phyloP scores from a whole-genome alignment of 2,888 invertebrate species.

The Anarsia innoxiella region DNA sequence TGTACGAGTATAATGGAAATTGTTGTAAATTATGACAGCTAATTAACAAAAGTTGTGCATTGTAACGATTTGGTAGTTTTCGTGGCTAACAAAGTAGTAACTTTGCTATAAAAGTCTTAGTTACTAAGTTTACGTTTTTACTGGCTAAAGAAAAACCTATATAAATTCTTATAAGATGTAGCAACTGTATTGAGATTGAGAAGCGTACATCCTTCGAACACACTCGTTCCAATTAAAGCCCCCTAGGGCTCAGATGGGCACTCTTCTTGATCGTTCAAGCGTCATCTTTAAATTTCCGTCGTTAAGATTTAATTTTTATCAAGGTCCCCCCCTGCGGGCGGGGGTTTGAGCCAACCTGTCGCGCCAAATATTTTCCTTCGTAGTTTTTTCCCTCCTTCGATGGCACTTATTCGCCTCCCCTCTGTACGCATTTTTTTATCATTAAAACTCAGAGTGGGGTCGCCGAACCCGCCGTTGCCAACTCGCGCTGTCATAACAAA shows the following conservation, averaged over 20 bases:
- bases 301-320: constrained; percentile 76
- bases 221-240: constrained; percentile 68
- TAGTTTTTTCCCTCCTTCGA: constrained; percentile 74
- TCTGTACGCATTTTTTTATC: constrained; percentile 75
- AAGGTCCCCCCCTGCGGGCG: constrained; percentile 40
- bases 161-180: background rate
- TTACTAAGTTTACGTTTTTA: constrained; percentile 3
- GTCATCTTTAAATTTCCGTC: constrained; percentile 76
- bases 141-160: background rate
- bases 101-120: background rate
- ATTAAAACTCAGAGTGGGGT: constrained; percentile 73
- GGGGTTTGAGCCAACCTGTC: constrained; percentile 64
- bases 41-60: constrained; percentile 9
- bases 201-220: constrained; percentile 38
- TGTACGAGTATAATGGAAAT: background rate
- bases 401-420: constrained; percentile 72
- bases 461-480: constrained; percentile 69
- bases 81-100: background rate
- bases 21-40: constrained; percentile 2
- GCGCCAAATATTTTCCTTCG: constrained; percentile 75
- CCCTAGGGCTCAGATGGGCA: constrained; percentile 70
- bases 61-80: background rate
- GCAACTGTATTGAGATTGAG: constrained; percentile 3
- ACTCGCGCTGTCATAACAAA: constrained; percentile 72
- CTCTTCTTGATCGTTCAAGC: constrained; percentile 74